Conservation (phyloP, 2,797 vertebrate species). For the Siniperca scherzeri region DNA sequence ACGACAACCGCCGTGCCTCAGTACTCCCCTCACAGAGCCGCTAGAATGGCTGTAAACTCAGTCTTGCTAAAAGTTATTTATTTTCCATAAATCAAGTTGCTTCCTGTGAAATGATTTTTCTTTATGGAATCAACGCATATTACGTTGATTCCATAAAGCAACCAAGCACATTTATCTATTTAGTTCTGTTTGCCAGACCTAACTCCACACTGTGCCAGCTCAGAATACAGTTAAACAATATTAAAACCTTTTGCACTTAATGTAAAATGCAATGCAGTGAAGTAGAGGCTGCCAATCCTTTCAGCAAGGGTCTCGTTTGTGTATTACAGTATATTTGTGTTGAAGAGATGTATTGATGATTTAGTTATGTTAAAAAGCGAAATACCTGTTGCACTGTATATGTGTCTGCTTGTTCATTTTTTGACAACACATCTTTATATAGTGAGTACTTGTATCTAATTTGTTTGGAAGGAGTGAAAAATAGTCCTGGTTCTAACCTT, state of each 20-base stretch:
- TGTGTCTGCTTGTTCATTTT: neutral
- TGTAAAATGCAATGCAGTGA: neutral
- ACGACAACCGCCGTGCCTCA: no score
- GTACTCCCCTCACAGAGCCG: neutral
- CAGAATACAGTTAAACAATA: neutral
- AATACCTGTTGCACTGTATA: neutral
- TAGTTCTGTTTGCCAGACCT: neutral
- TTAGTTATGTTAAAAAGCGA: neutral
- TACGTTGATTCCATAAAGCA: neutral
- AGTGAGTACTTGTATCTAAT: neutral
- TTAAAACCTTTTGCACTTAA: neutral
- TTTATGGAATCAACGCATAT: neutral
- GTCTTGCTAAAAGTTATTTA: neutral
- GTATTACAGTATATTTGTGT: neutral
- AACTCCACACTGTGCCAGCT: neutral
- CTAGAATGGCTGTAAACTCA: no score
- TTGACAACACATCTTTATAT: neutral
- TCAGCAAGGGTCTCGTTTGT: conserved; percentile 31
- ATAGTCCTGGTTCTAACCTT: neutral
- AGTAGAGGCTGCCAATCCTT: neutral
- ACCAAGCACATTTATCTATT: neutral
- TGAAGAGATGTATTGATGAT: neutral
- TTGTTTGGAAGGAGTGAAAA: neutral
- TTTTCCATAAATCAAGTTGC: neutral
- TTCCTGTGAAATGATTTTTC: no score